Evolutionary conservation across 2,888 invertebrate species (phyloP).

Genomic region (Athalia cordata): DNA sequence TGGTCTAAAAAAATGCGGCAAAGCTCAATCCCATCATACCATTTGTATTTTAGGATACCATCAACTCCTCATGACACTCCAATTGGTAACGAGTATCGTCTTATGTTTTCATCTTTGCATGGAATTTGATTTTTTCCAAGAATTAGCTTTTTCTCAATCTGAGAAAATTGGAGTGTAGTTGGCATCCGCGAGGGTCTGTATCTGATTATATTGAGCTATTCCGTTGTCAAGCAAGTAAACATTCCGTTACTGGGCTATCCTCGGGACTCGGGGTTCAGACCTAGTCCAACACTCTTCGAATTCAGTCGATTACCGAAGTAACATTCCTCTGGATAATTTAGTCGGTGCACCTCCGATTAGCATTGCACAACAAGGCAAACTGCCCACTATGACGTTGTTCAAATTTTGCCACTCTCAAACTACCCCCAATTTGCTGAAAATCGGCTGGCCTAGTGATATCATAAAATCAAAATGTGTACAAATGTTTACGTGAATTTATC

Average conservation of each 20-base stretch:
- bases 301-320: slow-evolving; percentile 11
- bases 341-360: neutral
- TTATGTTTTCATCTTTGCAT: neutral
- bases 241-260: slow-evolving; percentile 44
- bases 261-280: slow-evolving; percentile 17
- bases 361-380: neutral
- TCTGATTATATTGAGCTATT: slow-evolving; percentile 62
- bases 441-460: neutral
- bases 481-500: neutral
- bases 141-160: neutral
- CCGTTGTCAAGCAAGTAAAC: slow-evolving; percentile 71
- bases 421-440: neutral
- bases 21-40: neutral
- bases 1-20: neutral
- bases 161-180: neutral
- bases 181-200: neutral
- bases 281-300: slow-evolving; percentile 22
- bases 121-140: neutral
- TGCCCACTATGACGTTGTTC: neutral
- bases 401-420: neutral
- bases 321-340: slow-evolving; percentile 20
- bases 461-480: neutral
- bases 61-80: no score
- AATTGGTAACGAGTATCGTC: no score
- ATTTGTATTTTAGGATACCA: no score